These are phyloP conservation scores for Heliconius ismenius DNA, from an alignment of 2,888 invertebrate genomes.

Conservation along the genomic window DNA sequence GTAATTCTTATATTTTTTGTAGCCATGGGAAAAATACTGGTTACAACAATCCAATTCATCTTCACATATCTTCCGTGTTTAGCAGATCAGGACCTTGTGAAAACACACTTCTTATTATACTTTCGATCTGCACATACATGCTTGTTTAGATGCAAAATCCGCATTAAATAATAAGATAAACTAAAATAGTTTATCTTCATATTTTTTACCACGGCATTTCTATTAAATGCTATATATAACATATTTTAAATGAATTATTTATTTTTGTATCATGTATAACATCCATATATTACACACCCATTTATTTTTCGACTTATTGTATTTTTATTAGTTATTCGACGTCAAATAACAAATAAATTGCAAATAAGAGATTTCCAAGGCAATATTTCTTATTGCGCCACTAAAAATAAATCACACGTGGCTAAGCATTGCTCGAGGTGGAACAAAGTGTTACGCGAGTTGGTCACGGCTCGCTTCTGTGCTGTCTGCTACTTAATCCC, in stretches of 20 bases:
- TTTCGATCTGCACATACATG: background rate
- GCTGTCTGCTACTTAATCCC: slow-evolving; percentile 68
- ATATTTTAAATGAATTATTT: slow-evolving; percentile 1
- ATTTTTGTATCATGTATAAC: background rate
- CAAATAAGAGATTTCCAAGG: slow-evolving; percentile 18
- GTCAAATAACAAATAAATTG: slow-evolving; percentile 16
- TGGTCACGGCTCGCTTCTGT: slow-evolving; percentile 63
- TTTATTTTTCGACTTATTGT: background rate
- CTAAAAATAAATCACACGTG: slow-evolving; percentile 32
- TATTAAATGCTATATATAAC: background rate
- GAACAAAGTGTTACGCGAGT: slow-evolving; percentile 60
- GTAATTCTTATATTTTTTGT: background rate
- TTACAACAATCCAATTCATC: no score
- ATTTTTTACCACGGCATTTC: no score
- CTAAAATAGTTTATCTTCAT: background rate
- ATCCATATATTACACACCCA: background rate
- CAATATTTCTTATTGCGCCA: slow-evolving; percentile 33
- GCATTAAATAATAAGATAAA: background rate
- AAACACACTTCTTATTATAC: background rate
- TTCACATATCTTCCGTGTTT: no score
- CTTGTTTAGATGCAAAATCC: background rate
- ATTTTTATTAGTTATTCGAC: slow-evolving; percentile 8
- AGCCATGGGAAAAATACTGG: no score
- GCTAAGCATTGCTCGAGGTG: slow-evolving; percentile 39
- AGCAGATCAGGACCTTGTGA: no score